Percentiles rank a stretch among this genome's conserved stretches.
phyloP scores from a whole-genome alignment of 23 tunicate genomes.

The Oikopleura dioica region DNA sequence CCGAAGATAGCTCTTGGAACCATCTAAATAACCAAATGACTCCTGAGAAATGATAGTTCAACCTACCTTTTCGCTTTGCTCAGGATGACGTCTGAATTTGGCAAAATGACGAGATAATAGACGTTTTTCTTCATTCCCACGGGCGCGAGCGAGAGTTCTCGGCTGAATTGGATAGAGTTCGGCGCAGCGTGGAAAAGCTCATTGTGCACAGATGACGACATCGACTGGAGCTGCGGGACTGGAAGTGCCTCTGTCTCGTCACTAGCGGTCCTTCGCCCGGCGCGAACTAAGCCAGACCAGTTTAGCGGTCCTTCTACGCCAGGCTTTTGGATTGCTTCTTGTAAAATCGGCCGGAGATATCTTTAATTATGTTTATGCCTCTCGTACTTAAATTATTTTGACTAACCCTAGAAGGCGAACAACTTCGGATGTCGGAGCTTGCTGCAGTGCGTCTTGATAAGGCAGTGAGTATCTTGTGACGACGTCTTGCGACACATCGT shows the following conservation, averaged over 20 bases:
- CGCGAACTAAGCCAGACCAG: constrained; percentile 48
- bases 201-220: background rate
- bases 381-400: too few relatives aligned
- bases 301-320: constrained; percentile 90
- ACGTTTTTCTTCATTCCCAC: background rate
- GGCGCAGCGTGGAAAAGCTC: background rate
- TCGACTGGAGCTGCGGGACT: background rate
- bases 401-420: background rate
- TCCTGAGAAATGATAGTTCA: background rate
- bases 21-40: background rate
- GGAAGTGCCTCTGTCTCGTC: background rate
- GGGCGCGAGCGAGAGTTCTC: background rate
- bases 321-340: constrained; percentile 87
- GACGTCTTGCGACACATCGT: background rate
- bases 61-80: constrained; percentile 11
- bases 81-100: background rate
- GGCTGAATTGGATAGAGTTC: background rate
- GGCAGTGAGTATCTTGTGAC: constrained; percentile 9
- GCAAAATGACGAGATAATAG: background rate
- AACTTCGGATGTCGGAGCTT: background rate
- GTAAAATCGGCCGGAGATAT: constrained; percentile 40
- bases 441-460: background rate
- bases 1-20: background rate
- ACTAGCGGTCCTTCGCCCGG: background rate
- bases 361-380: background rate